phyloP scores from a whole-genome alignment of 2,888 invertebrate genomes.

The Mystacides longicornis region DNA sequence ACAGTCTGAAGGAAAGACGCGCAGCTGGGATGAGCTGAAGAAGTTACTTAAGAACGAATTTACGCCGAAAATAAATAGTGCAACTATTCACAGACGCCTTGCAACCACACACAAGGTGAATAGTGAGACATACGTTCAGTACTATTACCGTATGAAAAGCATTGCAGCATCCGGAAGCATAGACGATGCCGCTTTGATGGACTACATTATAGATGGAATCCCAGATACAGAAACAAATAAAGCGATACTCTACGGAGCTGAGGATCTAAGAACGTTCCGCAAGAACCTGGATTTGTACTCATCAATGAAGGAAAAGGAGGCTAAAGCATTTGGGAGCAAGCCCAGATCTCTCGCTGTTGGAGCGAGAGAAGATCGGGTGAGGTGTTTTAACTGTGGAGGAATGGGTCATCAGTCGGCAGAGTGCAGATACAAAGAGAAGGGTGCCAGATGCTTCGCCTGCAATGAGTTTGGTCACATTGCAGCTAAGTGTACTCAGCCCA shows the following conservation, averaged over 20 bases:
- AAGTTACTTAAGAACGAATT: background rate
- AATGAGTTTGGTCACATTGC: constrained; percentile 4
- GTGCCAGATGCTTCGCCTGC: background rate
- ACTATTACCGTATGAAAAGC: background rate
- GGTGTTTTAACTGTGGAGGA: constrained; percentile 3
- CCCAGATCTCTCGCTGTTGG: background rate
- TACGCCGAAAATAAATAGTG: background rate
- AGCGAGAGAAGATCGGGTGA: background rate
- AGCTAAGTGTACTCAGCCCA: background rate
- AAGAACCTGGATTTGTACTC: background rate
- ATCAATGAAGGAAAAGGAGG: background rate
- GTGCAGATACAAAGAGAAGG: background rate
- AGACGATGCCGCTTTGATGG: background rate
- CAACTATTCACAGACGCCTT: background rate
- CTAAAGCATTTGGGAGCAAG: background rate
- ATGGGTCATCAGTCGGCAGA: background rate
- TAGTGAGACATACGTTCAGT: background rate
- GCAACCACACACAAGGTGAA: background rate
- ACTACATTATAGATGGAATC: background rate
- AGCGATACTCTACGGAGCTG: background rate
- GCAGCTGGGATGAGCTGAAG: background rate
- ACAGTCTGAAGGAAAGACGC: background rate
- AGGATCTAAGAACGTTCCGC: background rate
- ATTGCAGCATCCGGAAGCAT: background rate
- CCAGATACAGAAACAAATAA: background rate